A percentile compares a stretch with the other conserved stretches of the same genome.
Conservation (phyloP, 1,140 invertebrate genomes). For the Mizuhopecten yessoensis region DNA sequence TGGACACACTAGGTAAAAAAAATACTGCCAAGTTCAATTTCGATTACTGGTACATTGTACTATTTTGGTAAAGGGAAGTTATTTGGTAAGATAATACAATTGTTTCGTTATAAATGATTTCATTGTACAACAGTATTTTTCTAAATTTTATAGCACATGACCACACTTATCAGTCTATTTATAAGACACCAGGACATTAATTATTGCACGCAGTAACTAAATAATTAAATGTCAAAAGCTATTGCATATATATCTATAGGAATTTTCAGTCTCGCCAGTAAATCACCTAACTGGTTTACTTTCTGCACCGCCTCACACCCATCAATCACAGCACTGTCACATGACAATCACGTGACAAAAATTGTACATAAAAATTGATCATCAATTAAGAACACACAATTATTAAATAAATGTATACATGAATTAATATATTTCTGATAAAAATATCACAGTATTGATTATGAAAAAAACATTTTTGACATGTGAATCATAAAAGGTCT, state of each 20-base stretch:
- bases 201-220: not conserved
- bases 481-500: not conserved
- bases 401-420: not conserved
- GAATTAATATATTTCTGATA: not conserved
- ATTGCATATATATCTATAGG: not conserved
- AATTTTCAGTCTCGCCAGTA: not conserved
- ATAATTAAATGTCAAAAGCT: not conserved
- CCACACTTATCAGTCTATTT: too few relatives aligned
- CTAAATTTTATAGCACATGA: too few relatives aligned
- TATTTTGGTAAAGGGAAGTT: too few relatives aligned
- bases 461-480: not conserved
- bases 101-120: too few relatives aligned
- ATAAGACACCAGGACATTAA: not conserved
- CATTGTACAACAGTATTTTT: too few relatives aligned
- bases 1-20: too few relatives aligned
- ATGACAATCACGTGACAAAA: conserved; percentile 3
- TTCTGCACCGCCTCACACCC: not conserved
- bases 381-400: not conserved
- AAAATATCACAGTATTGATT: conserved; percentile 28
- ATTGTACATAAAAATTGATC: not conserved
- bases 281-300: not conserved
- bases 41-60: too few relatives aligned
- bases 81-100: too few relatives aligned
- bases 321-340: conserved; percentile 25
- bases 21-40: too few relatives aligned